A percentile compares a stretch with the other conserved stretches of the same genome.
These are phyloP conservation scores for Trachelus stipa DNA, from an alignment of 2,888 invertebrate species.

Conservation along the genomic window DNA sequence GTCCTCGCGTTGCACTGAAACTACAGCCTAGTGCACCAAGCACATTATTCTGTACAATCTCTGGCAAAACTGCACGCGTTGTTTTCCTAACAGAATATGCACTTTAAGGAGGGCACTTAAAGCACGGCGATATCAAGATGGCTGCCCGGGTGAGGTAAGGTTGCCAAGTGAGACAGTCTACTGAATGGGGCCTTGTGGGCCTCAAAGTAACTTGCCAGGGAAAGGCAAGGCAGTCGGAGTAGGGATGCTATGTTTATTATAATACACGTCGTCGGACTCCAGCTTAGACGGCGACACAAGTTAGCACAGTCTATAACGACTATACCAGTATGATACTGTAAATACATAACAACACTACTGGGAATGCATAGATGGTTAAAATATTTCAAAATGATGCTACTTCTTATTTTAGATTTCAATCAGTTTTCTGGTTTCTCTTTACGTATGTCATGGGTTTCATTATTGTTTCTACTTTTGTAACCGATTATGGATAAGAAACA, in stretches of 20 bases:
- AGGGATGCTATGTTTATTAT: slow-evolving; percentile 13
- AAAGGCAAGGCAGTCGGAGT: slow-evolving; percentile 19
- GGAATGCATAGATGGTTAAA: background rate
- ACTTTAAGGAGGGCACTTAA: slow-evolving; percentile 28
- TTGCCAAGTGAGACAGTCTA: slow-evolving; percentile 41
- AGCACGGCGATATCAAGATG: slow-evolving; percentile 43
- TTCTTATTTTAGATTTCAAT: background rate
- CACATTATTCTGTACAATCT: background rate
- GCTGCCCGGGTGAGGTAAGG: slow-evolving; percentile 44
- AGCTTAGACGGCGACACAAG: background rate
- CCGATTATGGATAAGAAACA: background rate
- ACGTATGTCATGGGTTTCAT: background rate
- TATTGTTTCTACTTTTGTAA: background rate
- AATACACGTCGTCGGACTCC: background rate
- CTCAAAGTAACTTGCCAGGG: slow-evolving; percentile 17
- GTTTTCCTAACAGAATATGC: slow-evolving; percentile 20
- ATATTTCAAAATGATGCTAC: background rate
- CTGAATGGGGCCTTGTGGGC: slow-evolving; percentile 26
- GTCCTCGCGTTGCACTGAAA: background rate
- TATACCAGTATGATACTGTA: background rate
- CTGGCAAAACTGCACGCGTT: background rate
- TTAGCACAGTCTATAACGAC: background rate
- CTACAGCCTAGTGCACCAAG: background rate
- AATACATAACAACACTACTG: background rate
- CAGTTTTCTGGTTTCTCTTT: background rate